Conservation (phyloP, 1,140 invertebrate genomes). For the Goniozus legneri region DNA sequence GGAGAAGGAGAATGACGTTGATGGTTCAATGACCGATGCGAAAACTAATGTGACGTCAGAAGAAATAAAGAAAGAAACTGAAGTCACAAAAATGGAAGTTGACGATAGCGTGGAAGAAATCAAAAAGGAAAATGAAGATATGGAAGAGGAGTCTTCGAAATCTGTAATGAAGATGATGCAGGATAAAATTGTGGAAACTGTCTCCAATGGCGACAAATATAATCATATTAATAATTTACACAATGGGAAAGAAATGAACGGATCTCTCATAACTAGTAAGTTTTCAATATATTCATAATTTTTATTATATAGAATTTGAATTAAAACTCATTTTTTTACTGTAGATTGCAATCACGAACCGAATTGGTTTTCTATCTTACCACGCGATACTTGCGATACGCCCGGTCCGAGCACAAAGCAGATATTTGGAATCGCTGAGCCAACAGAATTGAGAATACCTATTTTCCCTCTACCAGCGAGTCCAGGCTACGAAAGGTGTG, state of each 20-base stretch:
- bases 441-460: conserved; percentile 60
- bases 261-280: conserved; percentile 44
- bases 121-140: conserved; percentile 35
- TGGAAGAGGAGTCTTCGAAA: conserved; percentile 29
- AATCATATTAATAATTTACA: conserved; percentile 49
- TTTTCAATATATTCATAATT: conserved; percentile 9
- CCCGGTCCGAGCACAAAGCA: conserved; percentile 50
- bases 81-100: conserved; percentile 34
- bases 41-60: conserved; percentile 46
- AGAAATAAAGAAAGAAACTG: conserved; percentile 51
- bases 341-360: conserved; percentile 40
- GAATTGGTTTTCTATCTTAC: conserved; percentile 66
- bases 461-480: conserved; percentile 61
- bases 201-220: conserved; percentile 49
- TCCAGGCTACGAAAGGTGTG: conserved; percentile 65
- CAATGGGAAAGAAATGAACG: conserved; percentile 51
- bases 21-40: conserved; percentile 41
- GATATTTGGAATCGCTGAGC: conserved; percentile 49
- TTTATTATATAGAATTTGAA: background rate
- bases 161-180: conserved; percentile 32
- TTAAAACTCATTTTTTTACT: conserved; percentile 15
- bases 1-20: conserved; percentile 40
- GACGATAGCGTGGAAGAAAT: conserved; percentile 35
- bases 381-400: conserved; percentile 63
- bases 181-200: conserved; percentile 42